Evolutionary conservation across 2,888 invertebrate genomes (phyloP).

Genomic region (Erannis defoliaria): DNA sequence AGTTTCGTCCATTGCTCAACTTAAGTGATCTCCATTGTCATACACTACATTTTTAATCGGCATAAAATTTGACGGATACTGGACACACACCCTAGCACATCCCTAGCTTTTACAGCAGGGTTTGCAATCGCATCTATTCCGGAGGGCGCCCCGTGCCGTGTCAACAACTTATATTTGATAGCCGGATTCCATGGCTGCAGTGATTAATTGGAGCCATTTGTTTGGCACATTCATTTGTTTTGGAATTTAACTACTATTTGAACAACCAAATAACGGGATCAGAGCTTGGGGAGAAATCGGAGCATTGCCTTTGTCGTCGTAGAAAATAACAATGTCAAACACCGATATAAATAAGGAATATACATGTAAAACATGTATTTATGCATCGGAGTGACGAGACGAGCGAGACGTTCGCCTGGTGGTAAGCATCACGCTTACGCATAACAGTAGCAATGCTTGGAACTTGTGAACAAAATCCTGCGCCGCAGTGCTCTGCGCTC

Average conservation of each 20-base stretch:
- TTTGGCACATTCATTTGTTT: slow-evolving; percentile 4
- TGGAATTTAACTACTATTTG: slow-evolving; percentile 1
- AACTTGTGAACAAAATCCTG: no score
- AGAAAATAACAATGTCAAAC: not conserved
- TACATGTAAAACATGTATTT: no score
- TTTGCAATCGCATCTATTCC: slow-evolving; percentile 1
- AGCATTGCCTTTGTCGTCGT: not conserved
- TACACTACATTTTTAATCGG: not conserved
- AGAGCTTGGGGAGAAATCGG: not conserved
- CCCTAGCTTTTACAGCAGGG: not conserved
- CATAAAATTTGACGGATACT: not conserved
- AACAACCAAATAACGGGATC: not conserved
- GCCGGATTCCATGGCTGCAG: slow-evolving; percentile 10
- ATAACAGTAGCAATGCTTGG: no score
- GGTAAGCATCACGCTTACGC: no score
- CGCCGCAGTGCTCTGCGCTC: no score
- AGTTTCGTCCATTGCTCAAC: not conserved
- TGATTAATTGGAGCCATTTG: slow-evolving; percentile 13
- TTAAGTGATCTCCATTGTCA: not conserved
- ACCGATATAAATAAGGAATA: no score
- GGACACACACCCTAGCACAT: not conserved
- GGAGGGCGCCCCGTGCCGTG: slow-evolving; percentile 1
- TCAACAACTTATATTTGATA: slow-evolving; percentile 19
- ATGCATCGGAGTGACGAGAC: no score
- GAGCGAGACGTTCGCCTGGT: no score